Evolutionary conservation across 1,140 invertebrate genomes (phyloP), one percentile per base, ranked within the genome.

Genomic region (Apis cerana): DNA sequence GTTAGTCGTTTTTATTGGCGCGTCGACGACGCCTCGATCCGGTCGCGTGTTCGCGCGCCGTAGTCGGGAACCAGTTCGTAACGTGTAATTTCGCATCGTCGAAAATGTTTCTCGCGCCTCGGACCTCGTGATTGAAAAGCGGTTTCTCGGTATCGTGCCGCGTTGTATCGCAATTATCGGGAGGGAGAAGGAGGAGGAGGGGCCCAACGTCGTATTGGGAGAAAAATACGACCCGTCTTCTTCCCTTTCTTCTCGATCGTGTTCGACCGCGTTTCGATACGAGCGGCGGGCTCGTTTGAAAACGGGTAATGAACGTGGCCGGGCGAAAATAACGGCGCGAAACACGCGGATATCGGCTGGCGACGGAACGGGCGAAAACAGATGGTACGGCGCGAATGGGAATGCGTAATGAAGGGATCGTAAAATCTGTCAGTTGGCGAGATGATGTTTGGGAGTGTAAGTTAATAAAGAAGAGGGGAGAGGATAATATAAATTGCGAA

Each of bases 151-250:
- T 86, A 82, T 82, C 62, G 79, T 52, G 71, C 71, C 71, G 10
- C 59, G 54, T 78, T 86, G 83, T 86, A 82, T 82, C 61, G 78
- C 23, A 85, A 85, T 86, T 81, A 86, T 85, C 62, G 61, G 64
- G 12, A 33, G 33, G 33, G 33, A 3, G 33, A 4, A 2, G 33
- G 33, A 33, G 33, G 33, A 3, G 33, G 33, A 33, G 43, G 54
- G 27, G 50, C 68, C 5, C 56, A 33, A 52, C 58, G 19, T 43
- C 65, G 17, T 15, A 13, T 23, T 0, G 23, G 67, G 12, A 56
- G 77, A 83, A 77, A 85, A 86, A 85, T 76, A 85, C 72, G 72
- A 43, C 48, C 62, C 58, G 68, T 4, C 43, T 12, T 19, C 8
- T 48, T 13, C 67, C 33, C 33, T 33, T 2, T 43, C 19, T 58